Conservation (phyloP, 2,888 invertebrate genomes). For the Idaea dimidiata region DNA sequence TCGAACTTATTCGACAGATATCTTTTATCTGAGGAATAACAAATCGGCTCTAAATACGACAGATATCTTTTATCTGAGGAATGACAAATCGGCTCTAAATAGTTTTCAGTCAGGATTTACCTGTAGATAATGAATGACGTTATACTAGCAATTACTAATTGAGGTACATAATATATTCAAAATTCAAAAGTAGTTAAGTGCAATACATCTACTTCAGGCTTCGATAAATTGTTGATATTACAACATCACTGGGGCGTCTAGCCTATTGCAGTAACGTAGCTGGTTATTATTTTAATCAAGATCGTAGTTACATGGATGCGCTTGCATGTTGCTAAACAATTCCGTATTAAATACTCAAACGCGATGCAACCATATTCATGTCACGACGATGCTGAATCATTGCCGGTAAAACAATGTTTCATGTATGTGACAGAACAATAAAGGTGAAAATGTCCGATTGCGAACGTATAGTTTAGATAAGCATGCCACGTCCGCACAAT, state of each 20-base stretch:
- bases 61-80: too few species aligned
- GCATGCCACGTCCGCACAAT: constrained; percentile 45
- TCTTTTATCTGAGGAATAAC: too few species aligned
- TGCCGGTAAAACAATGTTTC: constrained; percentile 25
- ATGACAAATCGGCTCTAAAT: too few species aligned
- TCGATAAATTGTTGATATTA: background rate
- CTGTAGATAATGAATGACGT: too few species aligned
- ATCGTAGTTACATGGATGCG: background rate
- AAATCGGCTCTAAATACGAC: too few species aligned
- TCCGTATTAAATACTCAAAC: constrained; percentile 17
- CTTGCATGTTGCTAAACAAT: constrained; percentile 24
- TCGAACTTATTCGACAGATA: too few species aligned
- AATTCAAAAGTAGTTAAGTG: background rate
- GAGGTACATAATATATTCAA: too few species aligned
- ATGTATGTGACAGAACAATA: constrained; percentile 45
- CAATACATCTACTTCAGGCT: background rate
- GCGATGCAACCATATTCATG: constrained; percentile 20
- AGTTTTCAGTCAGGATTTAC: too few species aligned
- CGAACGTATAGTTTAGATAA: constrained; percentile 57
- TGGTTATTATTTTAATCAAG: background rate
- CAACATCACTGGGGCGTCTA: background rate
- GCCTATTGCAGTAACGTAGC: background rate
- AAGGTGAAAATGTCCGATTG: constrained; percentile 53
- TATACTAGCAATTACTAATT: too few species aligned
- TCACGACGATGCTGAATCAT: constrained; percentile 26